Evolutionary conservation across 2,113 vertebrate genomes (phyloP).

Genomic region (Ivindomyrus marchei): DNA sequence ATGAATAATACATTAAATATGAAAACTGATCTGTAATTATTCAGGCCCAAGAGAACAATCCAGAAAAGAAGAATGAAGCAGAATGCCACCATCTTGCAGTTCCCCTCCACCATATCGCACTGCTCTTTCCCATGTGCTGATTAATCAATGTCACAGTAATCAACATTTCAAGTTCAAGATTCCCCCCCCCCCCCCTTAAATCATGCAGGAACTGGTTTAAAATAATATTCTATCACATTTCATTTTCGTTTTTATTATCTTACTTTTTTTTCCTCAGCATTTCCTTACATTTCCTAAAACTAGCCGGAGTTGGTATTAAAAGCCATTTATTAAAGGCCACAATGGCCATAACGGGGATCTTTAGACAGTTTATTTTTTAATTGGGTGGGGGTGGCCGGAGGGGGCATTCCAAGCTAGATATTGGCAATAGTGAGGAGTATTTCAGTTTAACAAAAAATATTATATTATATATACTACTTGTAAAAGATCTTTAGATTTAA

Average conservation of each 20-base stretch:
- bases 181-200: neutral
- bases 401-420: neutral
- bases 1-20: slow-evolving; percentile 10
- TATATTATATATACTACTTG: neutral
- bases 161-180: neutral
- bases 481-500: neutral
- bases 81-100: neutral
- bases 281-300: neutral
- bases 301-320: neutral
- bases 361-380: neutral
- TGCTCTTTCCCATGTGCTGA: neutral
- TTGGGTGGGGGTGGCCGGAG: neutral
- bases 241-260: neutral
- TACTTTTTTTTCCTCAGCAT: neutral
- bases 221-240: neutral
- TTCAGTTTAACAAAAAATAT: neutral
- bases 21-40: slow-evolving; percentile 6
- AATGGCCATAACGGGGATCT: neutral
- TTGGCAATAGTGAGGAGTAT: neutral
- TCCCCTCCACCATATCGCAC: neutral
- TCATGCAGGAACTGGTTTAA: neutral
- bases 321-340: neutral
- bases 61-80: neutral
- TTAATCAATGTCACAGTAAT: neutral
- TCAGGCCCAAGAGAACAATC: neutral